Evolutionary conservation across 2,797 vertebrate genomes (phyloP), one percentile per base, ranked within the genome.

Genomic region (Artibeus jamaicensis): DNA sequence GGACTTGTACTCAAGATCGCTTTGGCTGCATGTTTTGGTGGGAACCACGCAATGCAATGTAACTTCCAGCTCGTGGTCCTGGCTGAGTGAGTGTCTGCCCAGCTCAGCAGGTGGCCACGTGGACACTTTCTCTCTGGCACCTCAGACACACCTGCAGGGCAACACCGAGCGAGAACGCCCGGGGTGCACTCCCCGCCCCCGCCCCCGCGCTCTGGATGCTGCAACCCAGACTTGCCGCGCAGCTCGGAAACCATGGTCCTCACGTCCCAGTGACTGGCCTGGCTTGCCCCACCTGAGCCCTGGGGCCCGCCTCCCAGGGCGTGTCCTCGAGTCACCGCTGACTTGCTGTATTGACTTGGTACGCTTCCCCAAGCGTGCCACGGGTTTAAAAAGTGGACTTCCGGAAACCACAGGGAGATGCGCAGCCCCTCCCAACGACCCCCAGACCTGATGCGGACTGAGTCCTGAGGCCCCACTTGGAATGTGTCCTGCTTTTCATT

Each of bases 41-140:
- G 24, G 6, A 53, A 11, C 53, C 14, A 5, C 1, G 1, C 1
- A 12, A 10, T 34, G 29, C 42, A 46, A 18, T 8, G 0, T 18
- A 1, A 19, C 70, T 18, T 81, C 37, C 53, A 9, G 42, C 34
- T 9, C 15, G 24, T 32, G 50, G 37, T 82, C 19, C 81, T 18
- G 39, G 44, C 34, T 16, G 6, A 73, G 32, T 1, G 0, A 19
- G 29, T 16, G 34, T 46, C 29, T 44, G 42, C 48, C 26, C 9
- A 3, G 16, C 19, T 34, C 19, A 9, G 42, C 42, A 74, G 62
- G 59, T 1, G 37, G 32, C 67, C 42, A 57, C 3, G 1, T 0
- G 9, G 46, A 24, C 8, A 16, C 29, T 18, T 6, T 32, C 46
- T 29, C 26, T 89, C 11, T 46, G 50, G n/a, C 22, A 6, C 2